Conservation (phyloP, 2,113 vertebrate species). For the Grammomys surdaster region DNA sequence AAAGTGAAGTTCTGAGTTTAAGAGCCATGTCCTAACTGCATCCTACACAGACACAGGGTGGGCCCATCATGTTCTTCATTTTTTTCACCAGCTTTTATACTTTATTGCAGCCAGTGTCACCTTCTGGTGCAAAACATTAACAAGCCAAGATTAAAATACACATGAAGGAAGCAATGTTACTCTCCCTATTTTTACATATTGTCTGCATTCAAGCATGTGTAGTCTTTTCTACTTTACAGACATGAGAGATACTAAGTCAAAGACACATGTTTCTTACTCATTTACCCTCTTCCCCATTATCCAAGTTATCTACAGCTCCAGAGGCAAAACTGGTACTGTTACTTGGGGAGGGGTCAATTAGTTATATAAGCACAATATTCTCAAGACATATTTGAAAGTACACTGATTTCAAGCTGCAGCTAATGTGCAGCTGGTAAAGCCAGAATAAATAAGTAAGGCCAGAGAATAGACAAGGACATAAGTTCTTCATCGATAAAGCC, state of each 20-base stretch:
- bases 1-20: not conserved
- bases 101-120: not conserved
- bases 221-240: not conserved
- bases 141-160: not conserved
- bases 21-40: not conserved
- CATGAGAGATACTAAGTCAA: not conserved
- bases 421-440: not conserved
- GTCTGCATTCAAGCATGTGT: not conserved
- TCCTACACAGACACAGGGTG: not conserved
- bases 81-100: not conserved
- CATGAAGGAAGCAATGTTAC: not conserved
- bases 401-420: not conserved
- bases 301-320: not conserved
- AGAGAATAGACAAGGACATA: not conserved
- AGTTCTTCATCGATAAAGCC: not conserved
- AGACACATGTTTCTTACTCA: not conserved
- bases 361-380: not conserved
- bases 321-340: not conserved
- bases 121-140: not conserved
- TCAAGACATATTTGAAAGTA: not conserved
- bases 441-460: not conserved
- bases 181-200: not conserved
- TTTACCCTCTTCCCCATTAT: rapidly evolving
- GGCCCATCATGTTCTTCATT: not conserved
- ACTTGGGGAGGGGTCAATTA: rapidly evolving